These are phyloP conservation scores for Eupithecia abbreviata DNA, from an alignment of 2,888 invertebrate genomes.

Conservation along the genomic window DNA sequence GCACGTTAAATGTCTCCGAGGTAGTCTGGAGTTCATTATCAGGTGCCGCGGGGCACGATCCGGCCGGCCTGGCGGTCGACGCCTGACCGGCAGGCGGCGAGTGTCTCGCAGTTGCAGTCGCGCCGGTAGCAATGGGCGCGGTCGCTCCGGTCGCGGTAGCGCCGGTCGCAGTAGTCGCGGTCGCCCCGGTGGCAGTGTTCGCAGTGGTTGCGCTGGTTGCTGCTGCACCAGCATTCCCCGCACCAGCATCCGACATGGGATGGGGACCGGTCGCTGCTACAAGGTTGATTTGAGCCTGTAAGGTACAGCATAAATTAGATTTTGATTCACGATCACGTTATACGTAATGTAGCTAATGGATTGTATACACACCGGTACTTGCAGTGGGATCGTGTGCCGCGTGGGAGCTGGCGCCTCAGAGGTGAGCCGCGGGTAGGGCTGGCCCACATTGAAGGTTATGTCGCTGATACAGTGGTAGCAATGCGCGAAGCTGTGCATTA, in stretches of 20 bases:
- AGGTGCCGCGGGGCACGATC: constrained; percentile 45
- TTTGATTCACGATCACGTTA: too few species aligned
- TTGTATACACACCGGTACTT: constrained; percentile 52
- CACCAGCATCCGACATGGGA: constrained; percentile 34
- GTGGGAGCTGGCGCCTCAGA: constrained; percentile 52
- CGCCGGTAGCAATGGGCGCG: constrained; percentile 41
- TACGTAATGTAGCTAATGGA: background rate
- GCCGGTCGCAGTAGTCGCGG: background rate
- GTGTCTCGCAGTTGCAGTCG: constrained; percentile 45
- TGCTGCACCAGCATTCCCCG: constrained; percentile 7
- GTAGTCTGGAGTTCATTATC: background rate
- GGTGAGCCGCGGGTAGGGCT: constrained; percentile 56
- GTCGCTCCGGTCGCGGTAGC: background rate
- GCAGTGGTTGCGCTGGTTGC: background rate
- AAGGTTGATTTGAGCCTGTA: constrained; percentile 67
- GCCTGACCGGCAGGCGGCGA: background rate
- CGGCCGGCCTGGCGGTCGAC: constrained; percentile 24
- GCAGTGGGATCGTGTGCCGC: constrained; percentile 59
- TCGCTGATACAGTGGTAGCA: constrained; percentile 95
- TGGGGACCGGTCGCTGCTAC: constrained; percentile 56
- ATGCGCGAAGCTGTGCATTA: constrained; percentile 93
- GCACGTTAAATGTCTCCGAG: constrained; percentile 5
- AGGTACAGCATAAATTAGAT: background rate
- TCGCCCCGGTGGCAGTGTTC: background rate
- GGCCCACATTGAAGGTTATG: constrained; percentile 81